These are phyloP conservation scores for Typhlichthys eigenmanni DNA, from an alignment of 2,797 vertebrate genomes.

Conservation along the genomic window DNA sequence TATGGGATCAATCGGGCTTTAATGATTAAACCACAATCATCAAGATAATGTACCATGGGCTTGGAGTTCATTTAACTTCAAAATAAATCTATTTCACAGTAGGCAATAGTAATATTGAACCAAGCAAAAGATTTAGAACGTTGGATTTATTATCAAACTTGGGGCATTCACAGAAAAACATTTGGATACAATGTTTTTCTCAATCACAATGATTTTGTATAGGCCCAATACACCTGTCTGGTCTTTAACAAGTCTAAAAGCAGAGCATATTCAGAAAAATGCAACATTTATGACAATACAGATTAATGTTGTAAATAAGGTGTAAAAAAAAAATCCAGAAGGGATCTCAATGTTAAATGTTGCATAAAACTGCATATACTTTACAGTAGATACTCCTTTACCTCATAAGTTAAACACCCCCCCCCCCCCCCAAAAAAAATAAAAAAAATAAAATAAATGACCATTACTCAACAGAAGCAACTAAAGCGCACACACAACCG, in stretches of 20 bases:
- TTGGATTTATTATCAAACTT: conserved; percentile 90
- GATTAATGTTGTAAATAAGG: conserved; percentile 11
- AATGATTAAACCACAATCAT: no score
- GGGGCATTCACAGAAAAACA: conserved; percentile 85
- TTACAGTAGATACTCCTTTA: conserved; percentile 84
- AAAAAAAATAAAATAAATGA: conserved; percentile 49
- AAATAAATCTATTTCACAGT: no score
- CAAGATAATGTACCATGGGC: no score
- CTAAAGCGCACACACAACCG: conserved; percentile 66
- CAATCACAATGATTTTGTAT: conserved; percentile 46
- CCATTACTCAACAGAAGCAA: conserved; percentile 66
- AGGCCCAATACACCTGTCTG: conserved; percentile 43
- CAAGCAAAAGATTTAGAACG: conserved; percentile 75
- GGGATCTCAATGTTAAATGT: conserved; percentile 14
- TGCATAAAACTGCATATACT: conserved; percentile 50
- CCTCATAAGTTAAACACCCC: conserved; percentile 74
- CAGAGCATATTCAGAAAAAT: conserved; percentile 42
- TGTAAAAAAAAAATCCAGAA: conserved; percentile 8
- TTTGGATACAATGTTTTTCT: conserved; percentile 77
- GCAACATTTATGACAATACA: conserved; percentile 6
- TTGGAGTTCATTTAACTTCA: no score
- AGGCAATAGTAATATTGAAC: not conserved
- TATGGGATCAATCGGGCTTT: no score
- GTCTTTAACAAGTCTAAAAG: conserved; percentile 55
- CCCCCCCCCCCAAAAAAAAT: conserved; percentile 49